These are phyloP conservation scores for Poecilus cupreus DNA, from an alignment of 2,888 invertebrate genomes.

Conservation along the genomic window DNA sequence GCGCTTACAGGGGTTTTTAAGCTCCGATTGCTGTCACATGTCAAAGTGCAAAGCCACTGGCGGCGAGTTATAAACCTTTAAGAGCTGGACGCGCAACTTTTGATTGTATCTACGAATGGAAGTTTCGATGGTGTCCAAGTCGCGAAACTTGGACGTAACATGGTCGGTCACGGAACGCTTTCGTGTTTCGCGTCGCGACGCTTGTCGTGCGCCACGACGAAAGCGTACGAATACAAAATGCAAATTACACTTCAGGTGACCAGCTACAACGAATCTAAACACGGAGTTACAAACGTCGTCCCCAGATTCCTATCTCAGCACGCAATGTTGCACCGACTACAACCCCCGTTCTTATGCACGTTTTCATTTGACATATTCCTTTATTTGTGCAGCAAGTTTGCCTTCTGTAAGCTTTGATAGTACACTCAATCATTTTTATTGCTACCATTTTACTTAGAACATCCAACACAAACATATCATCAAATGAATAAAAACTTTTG, in stretches of 20 bases:
- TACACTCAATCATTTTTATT: too few species aligned
- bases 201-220: not conserved
- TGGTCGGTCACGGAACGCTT: constrained; percentile 15
- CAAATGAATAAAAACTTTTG: too few species aligned
- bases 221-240: constrained; percentile 56
- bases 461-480: too few species aligned
- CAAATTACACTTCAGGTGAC: constrained; percentile 59
- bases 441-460: too few species aligned
- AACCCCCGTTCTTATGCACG: not conserved
- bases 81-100: constrained; percentile 52
- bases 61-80: constrained; percentile 43
- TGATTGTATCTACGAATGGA: constrained; percentile 53
- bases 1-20: constrained; percentile 46
- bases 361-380: too few species aligned
- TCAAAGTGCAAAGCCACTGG: constrained; percentile 50
- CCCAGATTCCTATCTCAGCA: constrained; percentile 49
- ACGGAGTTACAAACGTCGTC: constrained; percentile 55
- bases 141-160: constrained; percentile 9
- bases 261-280: constrained; percentile 58
- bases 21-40: constrained; percentile 46
- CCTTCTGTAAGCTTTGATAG: too few species aligned
- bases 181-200: constrained; percentile 6
- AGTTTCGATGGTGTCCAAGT: not conserved
- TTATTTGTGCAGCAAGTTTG: too few species aligned
- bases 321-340: constrained; percentile 34